phyloP scores from a whole-genome alignment of 2,113 vertebrate genomes.

The Alethe castanea region DNA sequence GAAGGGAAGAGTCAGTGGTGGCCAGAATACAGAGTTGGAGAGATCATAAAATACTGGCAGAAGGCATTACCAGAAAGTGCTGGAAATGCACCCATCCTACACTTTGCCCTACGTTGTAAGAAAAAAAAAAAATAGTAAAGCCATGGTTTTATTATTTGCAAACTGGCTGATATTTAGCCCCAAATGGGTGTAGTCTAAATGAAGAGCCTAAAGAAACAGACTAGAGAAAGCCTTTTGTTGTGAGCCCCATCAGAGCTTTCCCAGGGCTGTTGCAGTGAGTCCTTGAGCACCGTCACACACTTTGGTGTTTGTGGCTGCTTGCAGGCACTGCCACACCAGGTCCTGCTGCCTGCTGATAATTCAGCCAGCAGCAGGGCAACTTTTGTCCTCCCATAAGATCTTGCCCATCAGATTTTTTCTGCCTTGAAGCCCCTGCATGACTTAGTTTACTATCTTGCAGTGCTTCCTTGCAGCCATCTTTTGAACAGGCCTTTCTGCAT shows the following conservation, averaged over 20 bases:
- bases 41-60: neutral
- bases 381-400: neutral
- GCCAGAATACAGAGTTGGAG: neutral
- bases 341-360: neutral
- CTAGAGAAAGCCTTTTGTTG: neutral
- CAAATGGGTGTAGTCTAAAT: neutral
- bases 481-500: neutral
- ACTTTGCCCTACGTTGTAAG: neutral
- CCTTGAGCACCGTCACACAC: accelerated
- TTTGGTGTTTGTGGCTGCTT: neutral
- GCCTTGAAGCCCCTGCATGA: neutral
- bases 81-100: neutral
- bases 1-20: neutral
- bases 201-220: neutral
- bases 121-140: neutral
- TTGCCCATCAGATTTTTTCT: neutral
- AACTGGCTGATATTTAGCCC: neutral
- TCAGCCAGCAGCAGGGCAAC: neutral
- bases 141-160: neutral
- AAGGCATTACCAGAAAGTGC: neutral
- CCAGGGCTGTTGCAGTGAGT: neutral
- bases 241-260: neutral
- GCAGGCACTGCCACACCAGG: neutral
- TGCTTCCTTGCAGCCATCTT: neutral
- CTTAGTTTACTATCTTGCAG: neutral